Evolutionary conservation across 2,888 invertebrate genomes (phyloP), one percentile per base, ranked within the genome.

Genomic region (Steinernema carpocapsae): DNA sequence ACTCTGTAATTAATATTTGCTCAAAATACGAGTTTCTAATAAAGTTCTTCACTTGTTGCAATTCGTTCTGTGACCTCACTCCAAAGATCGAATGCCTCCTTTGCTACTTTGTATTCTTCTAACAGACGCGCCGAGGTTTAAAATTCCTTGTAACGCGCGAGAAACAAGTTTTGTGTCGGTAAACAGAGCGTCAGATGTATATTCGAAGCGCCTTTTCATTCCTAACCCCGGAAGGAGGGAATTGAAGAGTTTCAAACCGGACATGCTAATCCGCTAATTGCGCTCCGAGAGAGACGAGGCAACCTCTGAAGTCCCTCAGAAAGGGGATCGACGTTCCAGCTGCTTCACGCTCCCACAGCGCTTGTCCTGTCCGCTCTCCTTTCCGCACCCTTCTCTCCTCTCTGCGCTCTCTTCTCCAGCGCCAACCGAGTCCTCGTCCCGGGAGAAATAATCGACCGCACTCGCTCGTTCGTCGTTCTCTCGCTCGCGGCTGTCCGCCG

Each of bases 1-100:
- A 14, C 10, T 14, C n/a, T 48, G 48, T 48, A 48, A 48, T 48
- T 48, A 48, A 48, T 19, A 48, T 48, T 48, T 48, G 48, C 48
- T 48, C 48, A 48, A 48, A 4, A 7, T 19, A 48, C 48, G 4
- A n/a, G n/a, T 48, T 48, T 48, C 17, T 17, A 48, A 48, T 48
- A 48, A 48, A 48, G n/a, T 7, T 48, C 14, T 37, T 37, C 37
- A 10, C 37, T 37, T 10, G n/a, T n/a, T n/a, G 14, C 7, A 43
- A 12, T 14, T 14, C 43, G 7, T 43, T 43, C 10, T 43, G 43
- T 43, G 10, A 43, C 43, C 14, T 43, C 43, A 43, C 43, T 43
- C 7, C 7, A n/a, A n/a, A n/a, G n/a, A n/a, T n/a, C n/a, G n/a
- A n/a, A n/a, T n/a, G n/a, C n/a, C n/a, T n/a, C n/a, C n/a, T n/a